Evolutionary conservation across 2,888 invertebrate species (phyloP).

Genomic region (Pseudococcus longispinus): DNA sequence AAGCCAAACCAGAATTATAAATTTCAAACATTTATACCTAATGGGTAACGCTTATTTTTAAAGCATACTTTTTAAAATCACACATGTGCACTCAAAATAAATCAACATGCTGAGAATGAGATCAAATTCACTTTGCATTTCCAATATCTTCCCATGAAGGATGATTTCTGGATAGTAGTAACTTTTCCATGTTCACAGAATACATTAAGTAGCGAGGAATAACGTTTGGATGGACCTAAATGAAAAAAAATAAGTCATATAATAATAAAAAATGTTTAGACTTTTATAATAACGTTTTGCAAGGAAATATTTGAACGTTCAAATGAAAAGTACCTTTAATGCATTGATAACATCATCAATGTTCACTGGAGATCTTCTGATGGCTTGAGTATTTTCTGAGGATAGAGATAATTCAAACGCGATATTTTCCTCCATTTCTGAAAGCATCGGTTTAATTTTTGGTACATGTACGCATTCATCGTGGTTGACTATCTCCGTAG

Average conservation of each 20-base stretch:
- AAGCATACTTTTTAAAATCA: neutral
- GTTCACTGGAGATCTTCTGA: constrained; percentile 11
- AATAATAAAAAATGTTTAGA: neutral
- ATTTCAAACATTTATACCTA: neutral
- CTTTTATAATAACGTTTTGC: neutral
- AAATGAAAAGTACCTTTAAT: constrained; percentile 21
- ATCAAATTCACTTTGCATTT: neutral
- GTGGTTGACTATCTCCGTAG: constrained; percentile 44
- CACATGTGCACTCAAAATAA: neutral
- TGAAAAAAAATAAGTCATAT: neutral
- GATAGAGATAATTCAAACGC: constrained; percentile 50
- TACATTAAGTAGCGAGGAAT: constrained; percentile 52
- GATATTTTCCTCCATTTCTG: constrained; percentile 47
- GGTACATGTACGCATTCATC: constrained; percentile 51
- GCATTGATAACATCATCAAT: constrained; percentile 43
- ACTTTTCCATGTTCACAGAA: constrained; percentile 48
- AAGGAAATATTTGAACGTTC: too few species aligned
- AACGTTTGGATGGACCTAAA: constrained; percentile 46
- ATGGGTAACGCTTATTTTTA: neutral
- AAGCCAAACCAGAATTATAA: neutral
- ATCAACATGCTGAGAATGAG: neutral
- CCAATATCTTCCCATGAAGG: constrained; percentile 50
- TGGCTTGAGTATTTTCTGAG: constrained; percentile 40
- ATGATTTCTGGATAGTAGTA: constrained; percentile 38
- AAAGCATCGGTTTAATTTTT: constrained; percentile 39